Percentiles rank a stretch among this genome's conserved stretches.
Evolutionary conservation across 2,797 vertebrate genomes (phyloP).

Genomic region (Melopsittacus undulatus): DNA sequence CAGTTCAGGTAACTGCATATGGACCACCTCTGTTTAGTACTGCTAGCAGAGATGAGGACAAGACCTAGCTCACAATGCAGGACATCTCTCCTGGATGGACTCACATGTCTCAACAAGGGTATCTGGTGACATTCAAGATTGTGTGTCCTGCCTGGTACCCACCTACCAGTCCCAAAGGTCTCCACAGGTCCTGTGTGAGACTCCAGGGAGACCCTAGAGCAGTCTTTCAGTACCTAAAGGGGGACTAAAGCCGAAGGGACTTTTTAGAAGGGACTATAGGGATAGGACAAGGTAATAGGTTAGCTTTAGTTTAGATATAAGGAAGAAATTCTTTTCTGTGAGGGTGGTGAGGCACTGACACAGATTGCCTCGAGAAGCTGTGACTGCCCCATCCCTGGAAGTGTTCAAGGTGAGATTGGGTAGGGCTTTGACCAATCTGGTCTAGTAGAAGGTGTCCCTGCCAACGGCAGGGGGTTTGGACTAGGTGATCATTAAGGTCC

Average conservation of each 20-base stretch:
- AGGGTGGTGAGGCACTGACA: neutral
- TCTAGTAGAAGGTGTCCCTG: neutral
- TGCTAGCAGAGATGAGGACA: neutral
- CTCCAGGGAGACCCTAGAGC: neutral
- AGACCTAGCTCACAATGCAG: neutral
- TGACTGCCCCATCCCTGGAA: neutral
- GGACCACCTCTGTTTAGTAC: neutral
- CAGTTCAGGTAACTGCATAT: neutral
- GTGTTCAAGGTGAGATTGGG: neutral
- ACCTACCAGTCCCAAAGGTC: neutral
- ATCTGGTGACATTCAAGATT: neutral
- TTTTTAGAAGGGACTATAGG: neutral
- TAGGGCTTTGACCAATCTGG: neutral
- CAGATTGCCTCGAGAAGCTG: neutral
- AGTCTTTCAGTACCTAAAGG: neutral
- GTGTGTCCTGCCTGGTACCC: neutral
- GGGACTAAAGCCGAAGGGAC: neutral
- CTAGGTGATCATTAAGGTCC: neutral
- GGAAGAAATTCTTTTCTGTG: neutral
- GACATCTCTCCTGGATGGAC: neutral
- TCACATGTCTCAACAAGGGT: neutral
- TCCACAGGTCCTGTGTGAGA: neutral
- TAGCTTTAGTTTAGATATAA: neutral
- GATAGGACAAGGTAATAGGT: neutral
- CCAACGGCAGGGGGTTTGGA: neutral